Base-by-base conservation (phyloP, 30 jellyfish, hydroid and myxozoan genomes). In the Aurelia aurita region DNA sequence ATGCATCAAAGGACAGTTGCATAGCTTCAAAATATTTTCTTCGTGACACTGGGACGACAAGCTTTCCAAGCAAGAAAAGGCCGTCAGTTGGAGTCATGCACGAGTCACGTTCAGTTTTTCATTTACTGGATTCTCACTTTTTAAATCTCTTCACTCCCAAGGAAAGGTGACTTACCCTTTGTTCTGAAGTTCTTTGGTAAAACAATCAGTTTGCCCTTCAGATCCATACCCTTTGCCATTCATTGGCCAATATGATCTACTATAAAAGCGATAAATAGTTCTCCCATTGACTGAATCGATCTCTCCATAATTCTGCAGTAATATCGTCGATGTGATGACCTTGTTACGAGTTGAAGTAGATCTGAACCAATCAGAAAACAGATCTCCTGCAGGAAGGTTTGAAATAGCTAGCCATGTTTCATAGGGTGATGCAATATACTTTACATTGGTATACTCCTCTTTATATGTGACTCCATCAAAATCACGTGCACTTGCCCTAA, bases 371-470 rank as follows among this genome's bases (percentile, higher is more conserved):
- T 82, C 97, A 35, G 95, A 81, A 53, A 74, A 75, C 12, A 59
- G 79, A 71, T 90, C 97, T 15, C 79, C 77, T 6, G 87, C 58
- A 5, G 97, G 97, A 9, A 72, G 27, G 89, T 67, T 67, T 19
- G 93, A 86, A 39, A 77, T 64, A 44, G 97, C 97, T 1, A 90
- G 85, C 97, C 97, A 90, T 23, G 97, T 81, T 82, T 90, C 97
- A 44, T 81, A 90, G 28, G 97, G 97, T 20, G 94, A 79, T 43
- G 91, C 77, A 27, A 90, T 82, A 57, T 62, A 90, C 2, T 74
- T 86, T 18, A 74, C 94, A 45, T 79, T 72, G 67, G 81, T 45
- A 80, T 81, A 77, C 1, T 82, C 95, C 0, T 34, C 65, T 49
- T 74, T 82, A 87, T 90, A 90, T 1, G 83, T 58, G 51, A 71